Conservation (phyloP, 2,113 vertebrate species). For the Acrocephalus kingi region DNA sequence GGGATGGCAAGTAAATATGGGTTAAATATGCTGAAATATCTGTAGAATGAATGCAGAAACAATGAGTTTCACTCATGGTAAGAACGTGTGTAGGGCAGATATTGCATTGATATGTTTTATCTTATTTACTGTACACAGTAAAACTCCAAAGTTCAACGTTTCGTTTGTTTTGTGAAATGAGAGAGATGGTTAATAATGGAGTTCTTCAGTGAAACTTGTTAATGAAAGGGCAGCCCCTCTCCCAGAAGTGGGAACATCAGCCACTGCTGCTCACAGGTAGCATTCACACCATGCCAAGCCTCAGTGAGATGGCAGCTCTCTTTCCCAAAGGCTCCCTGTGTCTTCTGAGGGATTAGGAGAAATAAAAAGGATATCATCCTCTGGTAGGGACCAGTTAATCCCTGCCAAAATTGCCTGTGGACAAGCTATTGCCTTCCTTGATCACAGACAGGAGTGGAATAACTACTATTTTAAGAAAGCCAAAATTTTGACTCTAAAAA, state of each 20-base stretch:
- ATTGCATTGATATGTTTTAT: background rate
- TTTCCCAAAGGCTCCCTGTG: background rate
- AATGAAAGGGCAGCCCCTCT: background rate
- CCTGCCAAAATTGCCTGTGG: background rate
- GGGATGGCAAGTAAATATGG: background rate
- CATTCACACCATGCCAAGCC: background rate
- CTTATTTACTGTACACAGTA: background rate
- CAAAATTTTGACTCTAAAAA: background rate
- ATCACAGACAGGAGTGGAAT: background rate
- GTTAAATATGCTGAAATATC: background rate
- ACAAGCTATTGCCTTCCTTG: background rate
- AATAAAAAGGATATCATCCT: background rate
- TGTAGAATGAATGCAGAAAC: background rate
- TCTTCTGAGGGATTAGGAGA: background rate
- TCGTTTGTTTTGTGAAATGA: background rate
- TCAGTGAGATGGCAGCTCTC: background rate
- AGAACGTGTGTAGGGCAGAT: background rate
- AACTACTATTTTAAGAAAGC: background rate
- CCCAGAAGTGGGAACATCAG: background rate
- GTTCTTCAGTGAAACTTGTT: background rate
- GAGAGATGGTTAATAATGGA: background rate
- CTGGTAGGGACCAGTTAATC: background rate
- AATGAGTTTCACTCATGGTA: background rate
- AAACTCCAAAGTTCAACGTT: rapidly evolving
- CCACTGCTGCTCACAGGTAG: background rate